phyloP scores from a whole-genome alignment of 2,797 vertebrate species.

The Acridotheres tristis region DNA sequence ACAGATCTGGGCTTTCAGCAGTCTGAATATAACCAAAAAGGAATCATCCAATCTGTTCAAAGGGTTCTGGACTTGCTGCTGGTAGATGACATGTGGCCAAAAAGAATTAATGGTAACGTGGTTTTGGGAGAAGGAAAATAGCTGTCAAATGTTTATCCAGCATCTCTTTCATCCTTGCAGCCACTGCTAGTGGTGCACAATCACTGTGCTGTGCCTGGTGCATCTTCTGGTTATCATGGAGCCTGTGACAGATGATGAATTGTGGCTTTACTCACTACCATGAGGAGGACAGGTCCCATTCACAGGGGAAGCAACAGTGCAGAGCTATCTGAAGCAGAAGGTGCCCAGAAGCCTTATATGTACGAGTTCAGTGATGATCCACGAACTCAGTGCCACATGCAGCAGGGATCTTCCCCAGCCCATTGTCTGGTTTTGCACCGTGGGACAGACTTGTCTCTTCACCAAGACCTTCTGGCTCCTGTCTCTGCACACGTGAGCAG shows the following conservation, averaged over 20 bases:
- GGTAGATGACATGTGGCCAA: not conserved
- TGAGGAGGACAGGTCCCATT: not conserved
- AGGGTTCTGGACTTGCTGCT: not conserved
- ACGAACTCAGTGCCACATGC: not conserved
- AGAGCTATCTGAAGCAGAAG: not conserved
- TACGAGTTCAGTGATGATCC: not conserved
- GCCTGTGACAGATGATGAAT: not conserved
- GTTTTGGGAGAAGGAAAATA: not conserved
- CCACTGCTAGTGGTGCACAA: not conserved
- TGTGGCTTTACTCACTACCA: not conserved
- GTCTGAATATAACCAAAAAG: not conserved
- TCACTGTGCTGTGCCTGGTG: not conserved
- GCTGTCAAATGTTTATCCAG: not conserved
- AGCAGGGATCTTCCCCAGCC: not conserved
- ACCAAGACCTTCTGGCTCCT: not conserved
- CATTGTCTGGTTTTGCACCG: accelerated
- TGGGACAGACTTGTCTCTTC: not conserved
- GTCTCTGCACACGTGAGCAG: not conserved
- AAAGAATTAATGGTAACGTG: not conserved
- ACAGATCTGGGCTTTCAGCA: not conserved
- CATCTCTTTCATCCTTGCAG: not conserved
- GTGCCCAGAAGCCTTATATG: not conserved
- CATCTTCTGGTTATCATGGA: not conserved
- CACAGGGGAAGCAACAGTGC: accelerated
- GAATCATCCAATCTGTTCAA: accelerated